Base-by-base conservation (phyloP, 2,888 invertebrate species). In the Notodonta ziczac region DNA sequence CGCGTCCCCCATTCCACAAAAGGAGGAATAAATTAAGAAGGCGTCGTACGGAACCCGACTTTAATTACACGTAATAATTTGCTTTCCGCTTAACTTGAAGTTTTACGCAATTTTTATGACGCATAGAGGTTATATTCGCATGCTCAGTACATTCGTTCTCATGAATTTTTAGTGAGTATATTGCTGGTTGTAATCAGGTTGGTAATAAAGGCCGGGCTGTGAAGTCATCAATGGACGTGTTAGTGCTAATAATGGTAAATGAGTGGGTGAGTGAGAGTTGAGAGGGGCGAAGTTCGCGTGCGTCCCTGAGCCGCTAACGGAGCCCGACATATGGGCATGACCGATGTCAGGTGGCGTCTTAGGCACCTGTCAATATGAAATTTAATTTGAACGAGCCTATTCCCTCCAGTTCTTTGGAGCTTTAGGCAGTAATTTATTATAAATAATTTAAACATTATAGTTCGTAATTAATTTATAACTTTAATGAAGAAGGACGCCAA, bases 271-370 rank as follows among this genome's bases (percentile, higher is more conserved):
- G 46, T 9, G 51, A 56, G 51, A 62, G 67, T 24, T 60, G 65
- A 63, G 64, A 66, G 74, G 68, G 78, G 74, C 74, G 78, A 72
- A 72, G 81, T 77, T 88, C 77, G 90, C 90, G 89, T 89, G 90
- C 72, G 73, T 65, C 69, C 63, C 66, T 66, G 65, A 71, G 74
- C 75, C 70, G 73, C 64, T 68, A 73, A 67, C 61, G 67, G 69
- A 70, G 71, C 71, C 72, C 86, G 87, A 84, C 92, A 93, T 90
- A 91, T 92, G 92, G 89, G 80, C 88, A 82, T 82, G 85, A 85
- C 87, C 86, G 88, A 85, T 88, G 91, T 92, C 92, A 91, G 90
- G 86, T 92, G 92, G 85, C 76, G 73, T 73, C 69, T 65, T 71
- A 68, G 85, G 84, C 91, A 92, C 88, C 92, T 91, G 91, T 88